Percentiles rank a stretch among this genome's conserved stretches.
Evolutionary conservation across 2,113 vertebrate genomes (phyloP).

Genomic region (Peromyscus maniculatus): DNA sequence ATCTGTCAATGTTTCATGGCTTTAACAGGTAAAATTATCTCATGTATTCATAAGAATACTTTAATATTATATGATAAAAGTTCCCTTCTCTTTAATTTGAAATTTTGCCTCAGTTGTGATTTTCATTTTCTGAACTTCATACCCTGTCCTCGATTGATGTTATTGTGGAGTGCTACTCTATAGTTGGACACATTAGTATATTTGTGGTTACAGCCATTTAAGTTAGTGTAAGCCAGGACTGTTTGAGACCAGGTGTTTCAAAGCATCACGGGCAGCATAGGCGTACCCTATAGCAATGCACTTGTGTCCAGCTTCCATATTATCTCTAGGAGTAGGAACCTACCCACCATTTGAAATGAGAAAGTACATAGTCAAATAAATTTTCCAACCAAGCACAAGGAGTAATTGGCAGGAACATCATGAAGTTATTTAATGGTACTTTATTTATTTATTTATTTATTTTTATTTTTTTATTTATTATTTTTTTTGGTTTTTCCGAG

Average conservation of each 20-base stretch:
- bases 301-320: not conserved
- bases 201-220: not conserved
- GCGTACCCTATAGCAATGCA: not conserved
- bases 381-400: not conserved
- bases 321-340: not conserved
- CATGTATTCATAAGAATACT: not conserved
- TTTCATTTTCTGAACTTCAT: not conserved
- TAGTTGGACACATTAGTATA: not conserved
- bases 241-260: not conserved
- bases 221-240: too few relatives aligned
- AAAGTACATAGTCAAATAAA: not conserved
- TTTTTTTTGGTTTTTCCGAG: too few relatives aligned
- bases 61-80: not conserved
- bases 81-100: not conserved
- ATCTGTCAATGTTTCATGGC: not conserved
- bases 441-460: too few relatives aligned
- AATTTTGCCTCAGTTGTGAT: not conserved
- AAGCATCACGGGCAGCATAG: too few relatives aligned
- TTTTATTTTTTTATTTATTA: too few relatives aligned
- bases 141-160: not conserved
- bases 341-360: not conserved
- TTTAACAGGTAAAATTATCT: not conserved
- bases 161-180: not conserved
- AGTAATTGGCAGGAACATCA: not conserved
- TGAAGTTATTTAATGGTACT: not conserved